A percentile compares a stretch with the other conserved stretches of the same genome.
These are phyloP conservation scores for Hapalemur alaotrensis DNA, from an alignment of 2,797 vertebrate species.

Conservation along the genomic window DNA sequence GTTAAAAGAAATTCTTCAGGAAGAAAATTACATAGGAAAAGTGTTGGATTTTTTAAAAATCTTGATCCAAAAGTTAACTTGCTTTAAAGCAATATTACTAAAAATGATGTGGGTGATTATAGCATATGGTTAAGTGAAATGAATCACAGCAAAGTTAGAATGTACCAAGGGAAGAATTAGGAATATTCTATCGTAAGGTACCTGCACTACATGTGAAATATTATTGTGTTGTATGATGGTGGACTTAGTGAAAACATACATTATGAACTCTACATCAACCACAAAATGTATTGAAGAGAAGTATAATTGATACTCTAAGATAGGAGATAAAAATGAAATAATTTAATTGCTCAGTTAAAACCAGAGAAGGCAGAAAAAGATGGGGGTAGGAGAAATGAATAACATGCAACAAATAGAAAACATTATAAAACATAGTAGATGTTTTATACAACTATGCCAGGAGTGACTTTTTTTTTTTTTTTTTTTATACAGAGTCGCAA, in stretches of 20 bases:
- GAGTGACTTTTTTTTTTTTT: neutral
- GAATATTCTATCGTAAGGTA: neutral
- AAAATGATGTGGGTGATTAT: neutral
- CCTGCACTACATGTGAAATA: neutral
- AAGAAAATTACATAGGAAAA: neutral
- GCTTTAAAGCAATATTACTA: neutral
- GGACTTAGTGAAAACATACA: neutral
- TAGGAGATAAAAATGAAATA: neutral
- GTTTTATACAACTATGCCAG: neutral
- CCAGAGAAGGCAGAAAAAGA: neutral
- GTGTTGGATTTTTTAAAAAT: neutral
- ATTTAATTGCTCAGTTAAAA: neutral
- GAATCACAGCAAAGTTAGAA: neutral
- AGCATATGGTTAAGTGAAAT: neutral
- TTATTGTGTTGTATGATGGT: neutral
- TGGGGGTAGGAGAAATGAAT: neutral
- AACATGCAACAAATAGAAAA: neutral
- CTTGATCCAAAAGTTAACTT: neutral
- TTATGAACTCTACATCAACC: neutral
- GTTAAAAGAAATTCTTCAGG: neutral
- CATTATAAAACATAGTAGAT: neutral
- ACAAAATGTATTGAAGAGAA: neutral
- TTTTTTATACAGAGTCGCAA: too few species aligned
- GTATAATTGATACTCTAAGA: neutral
- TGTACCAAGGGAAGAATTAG: neutral